Base-by-base conservation (phyloP, 2,888 invertebrate species). In the Dysmachus trigonus region DNA sequence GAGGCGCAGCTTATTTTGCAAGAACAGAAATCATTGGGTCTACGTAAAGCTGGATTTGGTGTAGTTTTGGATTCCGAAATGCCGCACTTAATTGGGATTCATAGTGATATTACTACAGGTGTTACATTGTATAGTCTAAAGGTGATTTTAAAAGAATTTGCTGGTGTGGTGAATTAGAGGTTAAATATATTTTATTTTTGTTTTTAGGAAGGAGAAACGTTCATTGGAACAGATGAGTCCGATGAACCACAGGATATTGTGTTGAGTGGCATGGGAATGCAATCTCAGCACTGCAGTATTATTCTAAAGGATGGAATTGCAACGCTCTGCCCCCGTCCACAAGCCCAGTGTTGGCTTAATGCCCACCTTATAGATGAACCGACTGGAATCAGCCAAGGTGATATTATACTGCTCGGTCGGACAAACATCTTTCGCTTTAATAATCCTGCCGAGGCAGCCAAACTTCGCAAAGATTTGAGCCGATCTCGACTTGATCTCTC, bases 11-110 rank as follows among this genome's bases (percentile, higher is more conserved):
- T 96, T 89, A 97, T 97, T 89, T 92, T 97, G 47, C 95, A 97
- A 90, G 98, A 98, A 90, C 97, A 98, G 92, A 95, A 96, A 90
- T 96, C 97, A 4, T 92, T 97, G 33, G 98, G 97, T 0, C 92
- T 98, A 86, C 93, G 98, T 71, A 98, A 97, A 92, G 96, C 97
- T 72, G 97, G 97, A 0, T 94, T 96, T 0, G 98, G 98, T 0
- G 97, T 98, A 0, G 97, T 97, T 1, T 92, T 97, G 79, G 97
- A 97, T 91, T 97, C 97, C 0, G 97, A 97, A 90, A 95, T 96
- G 94, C 98, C 98, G 0, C 98, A 98, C 92, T 94, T 98, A 5
- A 96, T 98, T 82, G 97, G 97, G 41, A 97, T 98, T 88, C 98
- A 98, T 90, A 98, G 98, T 90, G 97, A 98, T 91, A 94, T 97